Base-by-base conservation (phyloP, 2,888 invertebrate species). In the Aphodius granarius region DNA sequence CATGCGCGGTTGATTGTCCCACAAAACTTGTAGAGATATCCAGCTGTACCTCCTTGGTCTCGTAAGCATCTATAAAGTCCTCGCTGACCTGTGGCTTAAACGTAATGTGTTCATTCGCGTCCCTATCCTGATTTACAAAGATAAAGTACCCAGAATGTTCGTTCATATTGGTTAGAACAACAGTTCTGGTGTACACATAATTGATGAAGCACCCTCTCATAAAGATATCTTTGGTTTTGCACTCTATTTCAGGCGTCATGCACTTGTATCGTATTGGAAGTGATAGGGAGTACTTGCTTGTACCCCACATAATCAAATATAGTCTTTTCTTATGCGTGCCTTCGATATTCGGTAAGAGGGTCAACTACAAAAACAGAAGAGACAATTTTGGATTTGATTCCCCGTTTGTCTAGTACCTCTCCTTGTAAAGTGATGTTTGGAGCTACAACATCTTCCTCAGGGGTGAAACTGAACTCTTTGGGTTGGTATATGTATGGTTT, bases 181-280 rank as follows among this genome's bases (percentile, higher is more conserved):
- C 85, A n/a, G 88, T 87, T 68, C 88, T 83, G 16, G 85, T 84
- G 78, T 92, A 92, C 0, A 88, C 84, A 78, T 86, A 90, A 79
- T 91, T 89, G 17, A 92, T 80, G 81, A 92, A 92, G 80, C 91
- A 91, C 73, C 90, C 91, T 78, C 89, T 86, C 65, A 91, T 83
- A 17, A 86, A 86, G 9, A 92, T 88, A 66, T 90, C 89, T 0
- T 86, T 81, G 0, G 91, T 91, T 0, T 86, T 85, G 65, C 88
- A 86, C 5, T 83, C 82, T 5, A 92, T 85, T 5, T 84, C 79
- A 0, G 92, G 91, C 2, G 89, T 87, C 79, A 85, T 85, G 0
- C 90, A 90, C 66, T 87, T 85, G 81, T 89, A 91, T 18, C 82
- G 86, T 4, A 92, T 85, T 0, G 91, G 90, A 17, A 92, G 81